Evolutionary conservation across 2,888 invertebrate genomes (phyloP).

Genomic region (Eumerus sabulonum): DNA sequence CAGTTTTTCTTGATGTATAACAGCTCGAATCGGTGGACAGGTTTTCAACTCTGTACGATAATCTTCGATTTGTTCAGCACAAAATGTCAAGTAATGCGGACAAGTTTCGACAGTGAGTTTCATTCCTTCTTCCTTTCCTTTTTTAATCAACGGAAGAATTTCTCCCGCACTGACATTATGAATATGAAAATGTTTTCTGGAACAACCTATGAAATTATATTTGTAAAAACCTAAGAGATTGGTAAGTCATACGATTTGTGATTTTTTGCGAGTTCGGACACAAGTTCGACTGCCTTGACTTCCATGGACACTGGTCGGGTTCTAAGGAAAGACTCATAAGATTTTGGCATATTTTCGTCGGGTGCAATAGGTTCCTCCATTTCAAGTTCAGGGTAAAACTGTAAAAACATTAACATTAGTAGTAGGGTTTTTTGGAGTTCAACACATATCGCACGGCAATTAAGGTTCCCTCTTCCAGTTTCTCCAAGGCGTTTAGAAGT

Average conservation of each 20-base stretch:
- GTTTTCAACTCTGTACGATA: constrained; percentile 86
- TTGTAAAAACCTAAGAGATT: no score
- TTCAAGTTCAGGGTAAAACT: constrained; percentile 87
- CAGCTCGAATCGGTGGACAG: constrained; percentile 84
- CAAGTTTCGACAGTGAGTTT: constrained; percentile 86
- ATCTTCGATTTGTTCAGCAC: constrained; percentile 83
- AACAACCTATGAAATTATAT: constrained; percentile 21
- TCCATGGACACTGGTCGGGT: constrained; percentile 85
- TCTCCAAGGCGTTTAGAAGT: constrained; percentile 81
- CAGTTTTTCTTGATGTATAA: constrained; percentile 82
- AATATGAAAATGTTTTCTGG: constrained; percentile 83
- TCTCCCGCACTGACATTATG: constrained; percentile 85
- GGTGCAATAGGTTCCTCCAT: constrained; percentile 73
- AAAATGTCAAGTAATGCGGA: constrained; percentile 85
- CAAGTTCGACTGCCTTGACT: constrained; percentile 82
- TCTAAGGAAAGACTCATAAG: constrained; percentile 83
- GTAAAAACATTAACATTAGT: not conserved
- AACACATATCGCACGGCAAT: constrained; percentile 81
- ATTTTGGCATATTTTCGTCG: constrained; percentile 80
- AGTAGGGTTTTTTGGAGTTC: not conserved
- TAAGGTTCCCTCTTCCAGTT: constrained; percentile 82
- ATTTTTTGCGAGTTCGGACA: constrained; percentile 80
- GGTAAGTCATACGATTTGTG: constrained; percentile 70
- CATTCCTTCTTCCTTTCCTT: constrained; percentile 79
- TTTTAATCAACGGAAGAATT: constrained; percentile 81